phyloP scores from a whole-genome alignment of 64 coral and sea anemone species.

The Dendrophyllia cribrosa region DNA sequence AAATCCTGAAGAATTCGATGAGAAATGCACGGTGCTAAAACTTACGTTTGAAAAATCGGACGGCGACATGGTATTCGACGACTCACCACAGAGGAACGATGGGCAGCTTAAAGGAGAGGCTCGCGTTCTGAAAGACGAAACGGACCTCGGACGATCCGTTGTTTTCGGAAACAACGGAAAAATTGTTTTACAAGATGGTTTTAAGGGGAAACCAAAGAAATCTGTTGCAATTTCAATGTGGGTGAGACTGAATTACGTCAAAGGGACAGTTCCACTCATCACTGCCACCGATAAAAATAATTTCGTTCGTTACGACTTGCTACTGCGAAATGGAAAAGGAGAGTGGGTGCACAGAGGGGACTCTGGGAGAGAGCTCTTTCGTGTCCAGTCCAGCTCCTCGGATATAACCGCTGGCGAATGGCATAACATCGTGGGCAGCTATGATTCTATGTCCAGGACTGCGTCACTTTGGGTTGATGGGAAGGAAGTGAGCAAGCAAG shows the following conservation, averaged over 20 bases:
- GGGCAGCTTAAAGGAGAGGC: constrained; percentile 74
- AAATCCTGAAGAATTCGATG: constrained; percentile 75
- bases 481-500: constrained; percentile 52
- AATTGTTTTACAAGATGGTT: constrained; percentile 53
- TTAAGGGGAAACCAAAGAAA: constrained; percentile 89
- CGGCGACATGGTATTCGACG: constrained; percentile 61
- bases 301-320: constrained; percentile 76
- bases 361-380: constrained; percentile 71
- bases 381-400: constrained; percentile 60
- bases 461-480: constrained; percentile 92
- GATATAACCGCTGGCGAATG: constrained; percentile 74
- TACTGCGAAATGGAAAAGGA: constrained; percentile 60
- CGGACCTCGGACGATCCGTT: constrained; percentile 65
- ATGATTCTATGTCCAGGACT: constrained; percentile 14
- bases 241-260: constrained; percentile 58
- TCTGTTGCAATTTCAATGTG: constrained; percentile 86
- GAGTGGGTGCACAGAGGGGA: constrained; percentile 82
- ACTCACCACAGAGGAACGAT: constrained; percentile 76
- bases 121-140: constrained; percentile 48
- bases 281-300: constrained; percentile 70
- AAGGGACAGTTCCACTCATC: constrained; percentile 71
- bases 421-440: constrained; percentile 85
- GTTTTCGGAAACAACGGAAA: constrained; percentile 79
- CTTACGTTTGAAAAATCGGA: constrained; percentile 79
- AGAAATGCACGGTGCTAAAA: constrained; percentile 76